phyloP scores from a whole-genome alignment of 2,888 invertebrate species.

The Dasysyrphus albostriatus region DNA sequence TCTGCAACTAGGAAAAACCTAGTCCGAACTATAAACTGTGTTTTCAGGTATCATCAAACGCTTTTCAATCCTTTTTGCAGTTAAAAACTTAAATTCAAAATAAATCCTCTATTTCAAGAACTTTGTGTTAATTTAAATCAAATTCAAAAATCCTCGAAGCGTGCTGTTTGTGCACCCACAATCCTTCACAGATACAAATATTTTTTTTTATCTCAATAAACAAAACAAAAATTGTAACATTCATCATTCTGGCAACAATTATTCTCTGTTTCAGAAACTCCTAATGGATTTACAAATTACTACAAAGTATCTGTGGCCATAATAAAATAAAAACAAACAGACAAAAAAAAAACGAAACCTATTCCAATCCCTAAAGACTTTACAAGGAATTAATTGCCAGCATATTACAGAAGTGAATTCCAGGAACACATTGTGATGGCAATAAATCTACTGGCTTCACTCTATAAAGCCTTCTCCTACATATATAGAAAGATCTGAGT shows the following conservation, averaged over 20 bases:
- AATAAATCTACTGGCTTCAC: constrained; percentile 67
- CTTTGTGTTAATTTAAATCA: neutral
- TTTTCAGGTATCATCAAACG: no score
- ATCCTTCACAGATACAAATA: neutral
- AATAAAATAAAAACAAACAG: constrained; percentile 20
- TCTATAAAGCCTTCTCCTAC: constrained; percentile 38
- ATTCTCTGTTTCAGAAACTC: constrained; percentile 47
- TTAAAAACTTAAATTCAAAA: no score
- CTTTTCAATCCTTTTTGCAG: no score
- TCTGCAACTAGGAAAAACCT: no score
- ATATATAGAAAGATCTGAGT: neutral
- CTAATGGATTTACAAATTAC: constrained; percentile 73
- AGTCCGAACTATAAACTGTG: no score
- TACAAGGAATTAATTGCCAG: constrained; percentile 66
- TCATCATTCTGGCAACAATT: constrained; percentile 63
- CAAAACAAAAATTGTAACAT: constrained; percentile 27
- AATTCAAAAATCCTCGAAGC: neutral
- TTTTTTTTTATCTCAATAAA: neutral
- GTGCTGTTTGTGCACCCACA: neutral
- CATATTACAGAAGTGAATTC: constrained; percentile 41
- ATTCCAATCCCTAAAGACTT: constrained; percentile 63
- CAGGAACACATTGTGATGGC: constrained; percentile 59
- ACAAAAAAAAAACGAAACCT: constrained; percentile 20
- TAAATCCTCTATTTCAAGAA: no score
- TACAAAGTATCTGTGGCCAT: constrained; percentile 66